Base-by-base conservation (phyloP, 1,140 invertebrate genomes). In the Procambarus clarkii region DNA sequence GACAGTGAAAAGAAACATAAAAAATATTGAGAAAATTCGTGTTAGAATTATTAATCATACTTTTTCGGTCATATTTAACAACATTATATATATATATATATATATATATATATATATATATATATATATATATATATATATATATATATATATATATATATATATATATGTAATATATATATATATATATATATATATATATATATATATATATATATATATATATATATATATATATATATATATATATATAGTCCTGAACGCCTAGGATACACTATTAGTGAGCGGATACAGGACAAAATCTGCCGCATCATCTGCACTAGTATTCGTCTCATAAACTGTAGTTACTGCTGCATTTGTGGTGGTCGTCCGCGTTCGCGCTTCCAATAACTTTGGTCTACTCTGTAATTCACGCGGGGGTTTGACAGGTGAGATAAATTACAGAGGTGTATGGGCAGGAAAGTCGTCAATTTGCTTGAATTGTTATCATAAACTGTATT, bases 41-140 rank as follows among this genome's bases (percentile, higher is more conserved):
- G n/a, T n/a, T n/a, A n/a, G n/a, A n/a, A n/a, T n/a, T n/a, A n/a
- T n/a, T n/a, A n/a, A n/a, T n/a, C n/a, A n/a, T n/a, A n/a, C n/a
- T n/a, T n/a, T n/a, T n/a, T n/a, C n/a, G n/a, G n/a, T n/a, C n/a
- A n/a, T n/a, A n/a, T n/a, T n/a, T n/a, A n/a, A 24, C 5, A 24
- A 4, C 50, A 54, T 5, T 5, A 54, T 54, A 54, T 54, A 54
- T 54, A 54, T 54, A 54, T 54, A 54, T 54, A 54, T 54, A 79
- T 46, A 79, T 46, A 79, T 44, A 78, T 44, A 78, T 44, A 78
- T 44, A 78, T 44, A 78, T 3, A 78, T 44, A 78, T 44, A 78
- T 44, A 78, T 44, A 78, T 44, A 78, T 44, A 78, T 44, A 78
- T 44, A 78, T 44, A 78, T 44, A 78, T 44, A 78, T 44, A 78